Evolutionary conservation across 2,888 invertebrate genomes (phyloP), one percentile per base, ranked within the genome.

Genomic region (Parnassius smintheus): DNA sequence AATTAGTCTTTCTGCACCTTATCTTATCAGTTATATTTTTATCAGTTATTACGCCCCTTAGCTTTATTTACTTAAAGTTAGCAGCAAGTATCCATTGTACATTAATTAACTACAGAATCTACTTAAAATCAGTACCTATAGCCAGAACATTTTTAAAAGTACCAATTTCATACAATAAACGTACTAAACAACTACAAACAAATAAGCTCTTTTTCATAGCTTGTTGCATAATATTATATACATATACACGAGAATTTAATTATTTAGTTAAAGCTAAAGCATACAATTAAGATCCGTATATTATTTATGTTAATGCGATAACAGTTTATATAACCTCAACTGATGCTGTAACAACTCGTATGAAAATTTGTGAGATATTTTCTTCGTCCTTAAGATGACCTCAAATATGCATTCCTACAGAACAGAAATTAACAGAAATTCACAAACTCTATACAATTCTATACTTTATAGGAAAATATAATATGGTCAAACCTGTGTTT

Each of bases 401-500:
- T 48, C 13, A 13, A 9, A 8, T 8, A 3, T n/a, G 13, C 13
- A 8, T 48, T 48, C 4, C 13, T 51, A 46, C 46, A 46, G 46
- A 12, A 12, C 0, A 46, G 12, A 7, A 10, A n/a, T 12, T 46
- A n/a, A 46, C 12, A 2, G 9, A 46, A n/a, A 46, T 46, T 9
- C 46, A 46, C 12, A 12, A 46, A 46, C 12, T 46, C 2, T 2
- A n/a, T n/a, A 46, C 46, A 12, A 7, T 46, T 12, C 46, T 46
- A n/a, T 46, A 2, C 9, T n/a, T 46, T 46, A 46, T 46, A 46
- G 2, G 12, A 12, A 18, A n/a, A n/a, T 22, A 3, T 1, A 44
- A 25, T 44, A 52, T 8, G 61, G 48, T 48, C 9, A 57, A 48
- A 57, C 53, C 46, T 3, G 11, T 3, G 7, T 62, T 52, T 12